Evolutionary conservation across 2,797 vertebrate species (phyloP), one percentile per base, ranked within the genome.

Genomic region (Varecia variegata): DNA sequence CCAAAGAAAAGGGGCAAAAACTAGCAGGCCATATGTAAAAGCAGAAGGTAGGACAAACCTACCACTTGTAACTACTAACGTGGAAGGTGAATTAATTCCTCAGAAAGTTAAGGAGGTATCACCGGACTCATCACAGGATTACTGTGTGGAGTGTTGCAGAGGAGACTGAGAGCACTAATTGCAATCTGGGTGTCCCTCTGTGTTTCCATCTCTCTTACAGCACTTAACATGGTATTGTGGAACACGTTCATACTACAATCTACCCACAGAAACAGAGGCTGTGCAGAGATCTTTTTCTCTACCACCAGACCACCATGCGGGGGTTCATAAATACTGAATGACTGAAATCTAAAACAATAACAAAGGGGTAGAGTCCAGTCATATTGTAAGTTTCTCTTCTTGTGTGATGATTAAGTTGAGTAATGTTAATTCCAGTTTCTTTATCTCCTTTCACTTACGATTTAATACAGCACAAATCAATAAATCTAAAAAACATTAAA

Each of bases 301-400:
- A 62, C 52, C 43, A 86, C 30, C 43, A 67, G 58, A 82, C 30
- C 35, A 79, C 56, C 32, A 50, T 43, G 5, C 5, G 71, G 43
- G 73, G 54, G 30, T 87, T 92, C 32, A 43, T 54, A 77, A 17
- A 58, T 52, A 38, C 7, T 74, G n/a, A 90, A 77, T 43, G 52
- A 47, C 73, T 58, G 80, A 96, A 81, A 94, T 76, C 56, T 94
- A 74, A 45, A 83, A 76, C 23, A 52, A 25, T 7, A 76, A 94
- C 62, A 35, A 70, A 79, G 35, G 3, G 25, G 12, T 4, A 82
- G 52, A 17, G 20, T 79, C 56, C 65, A 40, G 35, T 25, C 80
- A 81, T 30, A 89, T 2, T n/a, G n/a, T 12, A 73, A 30, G 7
- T 32, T 67, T 77, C 23, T 87, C 40, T 80, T 32, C 62, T 40